Evolutionary conservation across 2,888 invertebrate genomes (phyloP).

Genomic region (Perizoma affinitatum): DNA sequence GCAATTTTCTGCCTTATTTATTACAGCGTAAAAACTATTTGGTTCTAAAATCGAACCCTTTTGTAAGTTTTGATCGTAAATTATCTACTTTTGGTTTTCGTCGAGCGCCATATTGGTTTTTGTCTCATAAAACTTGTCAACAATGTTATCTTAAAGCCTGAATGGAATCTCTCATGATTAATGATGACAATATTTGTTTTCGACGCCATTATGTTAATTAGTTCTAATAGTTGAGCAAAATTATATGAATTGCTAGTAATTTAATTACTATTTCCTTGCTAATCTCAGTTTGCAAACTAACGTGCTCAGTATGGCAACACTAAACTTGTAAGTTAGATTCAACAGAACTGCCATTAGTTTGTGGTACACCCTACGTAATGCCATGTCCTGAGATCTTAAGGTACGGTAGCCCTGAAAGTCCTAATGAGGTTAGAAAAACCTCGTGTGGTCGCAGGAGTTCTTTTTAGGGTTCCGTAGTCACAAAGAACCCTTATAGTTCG

Average conservation of each 20-base stretch:
- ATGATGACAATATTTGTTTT: conserved; percentile 15
- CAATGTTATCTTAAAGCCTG: conserved; percentile 41
- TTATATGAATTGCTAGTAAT: not conserved
- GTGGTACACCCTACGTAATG: no score
- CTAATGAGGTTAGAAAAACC: no score
- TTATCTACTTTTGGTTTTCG: conserved; percentile 75
- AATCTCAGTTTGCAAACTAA: conserved; percentile 2
- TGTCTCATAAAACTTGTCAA: conserved; percentile 68
- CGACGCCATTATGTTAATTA: conserved; percentile 3
- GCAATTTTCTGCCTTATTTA: conserved; percentile 70
- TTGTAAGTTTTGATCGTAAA: conserved; percentile 70
- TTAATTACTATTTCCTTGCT: conserved; percentile 17
- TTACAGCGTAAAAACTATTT: conserved; percentile 59
- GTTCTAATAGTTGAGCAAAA: not conserved
- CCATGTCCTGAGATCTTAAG: no score
- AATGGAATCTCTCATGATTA: conserved; percentile 30
- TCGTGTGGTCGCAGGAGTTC: no score
- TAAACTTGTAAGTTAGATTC: no score
- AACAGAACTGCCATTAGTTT: no score
- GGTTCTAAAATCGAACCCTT: conserved; percentile 57
- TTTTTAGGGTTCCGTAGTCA: no score
- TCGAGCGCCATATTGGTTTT: conserved; percentile 75
- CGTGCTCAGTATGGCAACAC: not conserved
- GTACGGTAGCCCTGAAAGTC: no score
- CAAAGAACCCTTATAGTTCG: no score